Percentiles rank a stretch among this genome's conserved stretches.
Conservation (phyloP, 1,140 invertebrate genomes). For the Copidosoma floridanum region DNA sequence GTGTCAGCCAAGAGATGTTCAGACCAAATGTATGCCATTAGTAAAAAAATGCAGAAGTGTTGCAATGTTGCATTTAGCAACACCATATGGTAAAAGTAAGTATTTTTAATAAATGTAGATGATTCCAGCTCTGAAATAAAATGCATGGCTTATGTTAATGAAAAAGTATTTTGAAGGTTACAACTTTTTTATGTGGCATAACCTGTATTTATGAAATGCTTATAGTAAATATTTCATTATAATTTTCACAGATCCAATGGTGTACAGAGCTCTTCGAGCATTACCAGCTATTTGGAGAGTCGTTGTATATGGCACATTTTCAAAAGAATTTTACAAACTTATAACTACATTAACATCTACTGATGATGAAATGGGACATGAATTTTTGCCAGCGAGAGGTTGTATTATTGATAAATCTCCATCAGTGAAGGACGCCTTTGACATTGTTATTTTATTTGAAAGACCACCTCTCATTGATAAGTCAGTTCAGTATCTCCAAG, state of each 20-base stretch:
- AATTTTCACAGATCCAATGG: constrained; percentile 1
- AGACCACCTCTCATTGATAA: constrained; percentile 18
- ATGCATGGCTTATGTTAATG: no score
- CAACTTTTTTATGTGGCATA: no score
- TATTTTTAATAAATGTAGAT: not conserved
- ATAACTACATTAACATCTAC: constrained; percentile 7
- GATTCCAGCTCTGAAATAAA: no score
- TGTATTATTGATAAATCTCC: constrained; percentile 21
- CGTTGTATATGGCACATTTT: constrained; percentile 17
- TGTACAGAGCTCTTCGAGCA: constrained; percentile 5
- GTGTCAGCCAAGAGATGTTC: constrained; percentile 7
- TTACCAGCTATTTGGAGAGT: constrained; percentile 22
- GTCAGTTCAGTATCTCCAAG: no score
- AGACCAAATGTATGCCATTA: constrained; percentile 11
- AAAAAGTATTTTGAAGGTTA: no score
- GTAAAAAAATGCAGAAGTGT: constrained; percentile 13
- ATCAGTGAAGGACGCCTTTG: constrained; percentile 1
- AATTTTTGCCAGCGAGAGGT: constrained; percentile 18
- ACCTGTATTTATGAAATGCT: not conserved
- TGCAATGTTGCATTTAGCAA: constrained; percentile 4
- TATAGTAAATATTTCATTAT: no score
- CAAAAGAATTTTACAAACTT: constrained; percentile 13
- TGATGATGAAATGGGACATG: constrained; percentile 1
- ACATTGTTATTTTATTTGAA: constrained; percentile 19
- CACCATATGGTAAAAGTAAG: constrained; percentile 23